phyloP scores from a whole-genome alignment of 2,797 vertebrate species.

The Bovichtus variegatus region DNA sequence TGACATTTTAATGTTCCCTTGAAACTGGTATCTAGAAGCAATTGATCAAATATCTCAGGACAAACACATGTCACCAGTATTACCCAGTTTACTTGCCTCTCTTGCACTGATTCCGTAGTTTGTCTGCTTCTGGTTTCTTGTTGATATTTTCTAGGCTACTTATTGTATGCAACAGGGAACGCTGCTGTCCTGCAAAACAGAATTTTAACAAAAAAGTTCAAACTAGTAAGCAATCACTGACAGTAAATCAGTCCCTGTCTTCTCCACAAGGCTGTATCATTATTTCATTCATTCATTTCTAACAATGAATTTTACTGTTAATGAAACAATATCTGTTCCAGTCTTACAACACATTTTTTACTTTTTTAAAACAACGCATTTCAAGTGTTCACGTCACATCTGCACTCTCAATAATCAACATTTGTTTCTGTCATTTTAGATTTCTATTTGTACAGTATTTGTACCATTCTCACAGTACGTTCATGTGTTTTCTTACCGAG shows the following conservation, averaged over 20 bases:
- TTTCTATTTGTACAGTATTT: not conserved
- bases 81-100: constrained; percentile 57
- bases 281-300: too few species aligned
- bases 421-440: not conserved
- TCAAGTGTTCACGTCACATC: not conserved
- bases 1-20: too few species aligned
- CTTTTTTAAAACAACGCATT: not conserved
- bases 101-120: constrained; percentile 55
- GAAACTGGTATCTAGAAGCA: not conserved
- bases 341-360: not conserved
- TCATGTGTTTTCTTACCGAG: constrained; percentile 62
- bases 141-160: constrained; percentile 45
- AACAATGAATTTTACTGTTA: not conserved
- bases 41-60: too few species aligned
- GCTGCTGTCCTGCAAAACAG: constrained; percentile 60
- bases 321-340: not conserved
- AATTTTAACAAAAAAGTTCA: not conserved
- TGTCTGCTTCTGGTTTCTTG: constrained; percentile 33
- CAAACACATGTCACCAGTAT: not conserved
- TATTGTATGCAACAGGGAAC: constrained; percentile 54
- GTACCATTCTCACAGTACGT: too few species aligned
- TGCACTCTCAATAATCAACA: not conserved
- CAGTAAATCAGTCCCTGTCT: not conserved
- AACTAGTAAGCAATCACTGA: not conserved
- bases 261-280: not conserved